These are phyloP conservation scores for Drosophila nr. fundita DNA, from an alignment of 2,888 invertebrate genomes.

Conservation along the genomic window DNA sequence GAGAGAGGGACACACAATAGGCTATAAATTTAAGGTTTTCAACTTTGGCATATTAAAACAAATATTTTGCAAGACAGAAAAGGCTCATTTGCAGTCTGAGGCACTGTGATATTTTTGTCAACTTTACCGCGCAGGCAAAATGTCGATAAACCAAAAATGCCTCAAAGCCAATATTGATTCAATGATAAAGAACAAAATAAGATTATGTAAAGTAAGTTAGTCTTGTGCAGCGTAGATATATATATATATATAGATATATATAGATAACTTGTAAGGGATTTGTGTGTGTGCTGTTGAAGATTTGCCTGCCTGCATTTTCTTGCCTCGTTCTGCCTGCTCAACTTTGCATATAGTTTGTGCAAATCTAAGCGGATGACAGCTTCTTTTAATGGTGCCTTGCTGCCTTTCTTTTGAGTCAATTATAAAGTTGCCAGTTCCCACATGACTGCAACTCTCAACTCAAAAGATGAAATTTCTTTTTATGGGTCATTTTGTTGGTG, in stretches of 20 bases:
- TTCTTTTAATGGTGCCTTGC: background rate
- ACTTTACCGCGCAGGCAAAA: slow-evolving; percentile 1
- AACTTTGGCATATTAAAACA: slow-evolving; percentile 48
- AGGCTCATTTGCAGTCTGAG: slow-evolving; percentile 15
- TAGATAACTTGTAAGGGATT: background rate
- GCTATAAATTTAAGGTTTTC: slow-evolving; percentile 26
- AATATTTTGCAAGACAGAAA: slow-evolving; percentile 25
- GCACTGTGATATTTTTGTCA: slow-evolving; percentile 15
- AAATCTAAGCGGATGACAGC: background rate
- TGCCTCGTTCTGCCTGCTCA: background rate
- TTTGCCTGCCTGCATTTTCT: background rate
- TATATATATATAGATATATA: background rate
- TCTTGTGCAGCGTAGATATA: slow-evolving; percentile 2
- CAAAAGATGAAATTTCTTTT: slow-evolving; percentile 17
- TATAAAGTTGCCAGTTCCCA: slow-evolving; percentile 27
- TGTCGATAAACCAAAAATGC: slow-evolving; percentile 12
- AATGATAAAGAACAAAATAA: slow-evolving; percentile 1
- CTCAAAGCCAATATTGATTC: slow-evolving; percentile 11
- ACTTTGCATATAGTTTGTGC: background rate
- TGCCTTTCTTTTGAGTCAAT: slow-evolving; percentile 6
- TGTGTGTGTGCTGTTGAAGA: background rate
- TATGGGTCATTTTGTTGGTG: slow-evolving; percentile 8
- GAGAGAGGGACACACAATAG: background rate
- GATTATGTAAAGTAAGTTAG: background rate
- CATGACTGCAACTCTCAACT: slow-evolving; percentile 12